Evolutionary conservation across 2,113 vertebrate genomes (phyloP), one percentile per base, ranked within the genome.

Genomic region (Lepidothrix coronata): DNA sequence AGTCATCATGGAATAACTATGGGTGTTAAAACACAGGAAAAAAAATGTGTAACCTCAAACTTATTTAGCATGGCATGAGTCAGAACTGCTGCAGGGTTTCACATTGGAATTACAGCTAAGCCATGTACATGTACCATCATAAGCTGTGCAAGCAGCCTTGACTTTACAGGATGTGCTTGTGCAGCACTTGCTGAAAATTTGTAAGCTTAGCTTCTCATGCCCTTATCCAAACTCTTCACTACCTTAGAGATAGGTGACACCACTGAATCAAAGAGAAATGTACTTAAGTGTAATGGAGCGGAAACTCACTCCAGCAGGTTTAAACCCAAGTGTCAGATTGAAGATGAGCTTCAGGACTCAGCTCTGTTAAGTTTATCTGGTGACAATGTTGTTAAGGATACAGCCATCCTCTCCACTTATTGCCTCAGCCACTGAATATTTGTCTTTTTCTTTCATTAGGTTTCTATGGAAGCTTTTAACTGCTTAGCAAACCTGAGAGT

Each of bases 301-400:
- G 74, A 95, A 93, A 92, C 77, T 94, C 76, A 46, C 52, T 95
- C 43, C 80, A 91, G 59, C 41, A 85, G 58, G 73, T 85, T 91
- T 95, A 81, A 95, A 30, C 46, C 71, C 46, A 82, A 85, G 78
- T 90, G 75, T 68, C 92, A 90, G 88, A 88, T 73, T 80, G 89
- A 75, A 81, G 62, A 84, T 78, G 66, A 51, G 58, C 76, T 93
- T 77, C 79, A 89, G 52, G 74, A 78, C 39, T 89, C 17, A 2
- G 62, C 18, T 59, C n/a, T 0, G 0, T 48, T 54, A 58, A 80
- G 59, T 77, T 83, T 94, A 54, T 63, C 86, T 71, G 49, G 65
- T 72, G 90, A 57, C 67, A 86, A 13, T 8, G 70, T 81, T 92
- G 79, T 67, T 82, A 84, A 72, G 75, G 58, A 85, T 61, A 85